Evolutionary conservation across 1,140 invertebrate species (phyloP), one percentile per base, ranked within the genome.

Genomic region (Neodiprion virginianus): DNA sequence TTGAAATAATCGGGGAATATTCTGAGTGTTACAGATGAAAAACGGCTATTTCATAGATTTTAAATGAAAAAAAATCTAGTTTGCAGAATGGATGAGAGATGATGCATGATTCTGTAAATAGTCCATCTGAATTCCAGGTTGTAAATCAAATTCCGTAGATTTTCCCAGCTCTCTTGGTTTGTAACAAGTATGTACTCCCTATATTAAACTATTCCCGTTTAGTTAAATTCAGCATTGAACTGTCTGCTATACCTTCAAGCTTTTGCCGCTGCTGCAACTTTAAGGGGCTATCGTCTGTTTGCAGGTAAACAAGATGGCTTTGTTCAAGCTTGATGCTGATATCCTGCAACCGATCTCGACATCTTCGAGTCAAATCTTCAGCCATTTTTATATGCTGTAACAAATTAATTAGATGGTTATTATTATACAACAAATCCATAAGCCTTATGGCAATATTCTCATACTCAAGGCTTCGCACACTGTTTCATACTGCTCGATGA

Each of bases 261-360:
- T 94, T 94, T 69, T 91, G 91, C 77, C 93, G 90, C 78, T 94
- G 91, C 70, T 93, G 90, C 53, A 95, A 85, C 83, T 95, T 95
- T 66, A 92, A 89, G 8, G 92, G 91, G 83, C 92, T 94, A 75
- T 95, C 94, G 78, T 95, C 94, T n/a, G 91, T 92, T 81, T 95
- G 92, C 67, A 96, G 86, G 87, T 93, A 95, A 74, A 88, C 91
- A 85, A 94, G 91, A 88, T 95, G 93, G 72, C 91, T 89, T 75
- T 92, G 89, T 78, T 95, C 90, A 77, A 95, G 92, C 81, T 92
- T 91, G 72, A 90, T 86, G 89, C 92, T 94, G 77, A 95, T 86
- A 76, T 92, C 91, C 61, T 90, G 88, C 76, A 92, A 84, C 79
- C 89, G 88, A 72, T 92, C 91, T 77, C 90, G 89, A 11, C 79